These are phyloP conservation scores for Linnaemya tessellans DNA, from an alignment of 2,888 invertebrate genomes.

Conservation along the genomic window DNA sequence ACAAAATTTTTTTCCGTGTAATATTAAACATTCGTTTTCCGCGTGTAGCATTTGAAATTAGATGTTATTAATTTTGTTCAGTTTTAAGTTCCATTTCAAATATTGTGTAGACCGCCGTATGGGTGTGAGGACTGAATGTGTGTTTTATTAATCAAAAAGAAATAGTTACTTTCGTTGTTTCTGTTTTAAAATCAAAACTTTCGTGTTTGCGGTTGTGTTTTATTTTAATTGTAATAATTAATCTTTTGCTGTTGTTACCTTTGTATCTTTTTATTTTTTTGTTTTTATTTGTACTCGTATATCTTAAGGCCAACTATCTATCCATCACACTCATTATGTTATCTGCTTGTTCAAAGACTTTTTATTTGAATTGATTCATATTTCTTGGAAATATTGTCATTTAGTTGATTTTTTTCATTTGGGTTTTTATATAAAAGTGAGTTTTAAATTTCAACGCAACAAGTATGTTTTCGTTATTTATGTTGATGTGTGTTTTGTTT, in stretches of 20 bases:
- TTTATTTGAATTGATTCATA: conserved; percentile 62
- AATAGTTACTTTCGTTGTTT: conserved; percentile 18
- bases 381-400: conserved; percentile 67
- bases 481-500: conserved; percentile 38
- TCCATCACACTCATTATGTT: conserved; percentile 56
- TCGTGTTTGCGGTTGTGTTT: conserved; percentile 70
- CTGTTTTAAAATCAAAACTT: conserved; percentile 59
- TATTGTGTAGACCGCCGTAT: not conserved
- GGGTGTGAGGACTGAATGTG: not conserved
- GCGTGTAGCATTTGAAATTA: too few species aligned
- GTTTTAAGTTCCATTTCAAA: conserved; percentile 5
- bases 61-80: not conserved
- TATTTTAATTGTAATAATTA: conserved; percentile 70
- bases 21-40: too few species aligned
- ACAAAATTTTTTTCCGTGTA: too few species aligned
- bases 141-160: not conserved
- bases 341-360: conserved; percentile 6
- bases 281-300: conserved; percentile 15
- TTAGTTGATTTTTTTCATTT: conserved; percentile 30
- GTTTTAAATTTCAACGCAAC: conserved; percentile 69
- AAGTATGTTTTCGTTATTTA: conserved; percentile 59
- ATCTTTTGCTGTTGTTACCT: conserved; percentile 53
- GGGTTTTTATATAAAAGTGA: conserved; percentile 46
- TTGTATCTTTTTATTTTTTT: conserved; percentile 3
- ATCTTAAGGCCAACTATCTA: conserved; percentile 54